These are phyloP conservation scores for Zalophus californianus DNA, from an alignment of 2,797 vertebrate genomes.

Conservation along the genomic window DNA sequence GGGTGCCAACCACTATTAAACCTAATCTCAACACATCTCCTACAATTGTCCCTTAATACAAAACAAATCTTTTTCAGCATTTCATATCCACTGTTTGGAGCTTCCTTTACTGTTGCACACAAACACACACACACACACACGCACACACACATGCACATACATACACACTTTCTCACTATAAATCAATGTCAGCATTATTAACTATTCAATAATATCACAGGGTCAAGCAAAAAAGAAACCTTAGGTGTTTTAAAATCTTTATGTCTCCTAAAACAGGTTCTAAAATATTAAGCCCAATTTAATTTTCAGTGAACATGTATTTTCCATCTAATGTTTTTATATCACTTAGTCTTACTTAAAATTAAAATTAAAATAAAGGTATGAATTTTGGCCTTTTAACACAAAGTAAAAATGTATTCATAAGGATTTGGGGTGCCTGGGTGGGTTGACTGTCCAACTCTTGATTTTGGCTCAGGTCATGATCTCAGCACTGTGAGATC, in stretches of 20 bases:
- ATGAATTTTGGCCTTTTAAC: conserved; percentile 12
- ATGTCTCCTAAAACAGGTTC: conserved; percentile 39
- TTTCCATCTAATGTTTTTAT: conserved; percentile 18
- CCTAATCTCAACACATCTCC: conserved; percentile 14
- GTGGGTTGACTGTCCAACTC: background rate
- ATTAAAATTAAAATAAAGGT: conserved; percentile 53
- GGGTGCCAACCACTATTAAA: conserved; percentile 32
- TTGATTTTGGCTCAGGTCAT: background rate
- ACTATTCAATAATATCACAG: conserved; percentile 34
- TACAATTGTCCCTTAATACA: conserved; percentile 11
- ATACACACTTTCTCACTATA: background rate
- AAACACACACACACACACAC: background rate
- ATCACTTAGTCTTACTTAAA: conserved; percentile 49
- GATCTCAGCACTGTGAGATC: background rate
- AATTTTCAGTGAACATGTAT: conserved; percentile 49
- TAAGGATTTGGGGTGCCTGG: background rate
- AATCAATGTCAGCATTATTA: conserved; percentile 49
- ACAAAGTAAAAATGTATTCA: conserved; percentile 32
- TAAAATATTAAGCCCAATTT: conserved; percentile 53
- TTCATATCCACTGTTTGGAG: conserved; percentile 9
- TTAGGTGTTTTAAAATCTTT: conserved; percentile 35
- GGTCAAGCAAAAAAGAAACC: background rate
- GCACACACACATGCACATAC: background rate
- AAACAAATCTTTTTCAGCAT: conserved; percentile 45
- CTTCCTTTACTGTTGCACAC: background rate